These are phyloP conservation scores for fruit fly (Drosophila melanogaster) DNA, from an alignment of 1,140 invertebrate species.

Conservation along the genomic window DNA sequence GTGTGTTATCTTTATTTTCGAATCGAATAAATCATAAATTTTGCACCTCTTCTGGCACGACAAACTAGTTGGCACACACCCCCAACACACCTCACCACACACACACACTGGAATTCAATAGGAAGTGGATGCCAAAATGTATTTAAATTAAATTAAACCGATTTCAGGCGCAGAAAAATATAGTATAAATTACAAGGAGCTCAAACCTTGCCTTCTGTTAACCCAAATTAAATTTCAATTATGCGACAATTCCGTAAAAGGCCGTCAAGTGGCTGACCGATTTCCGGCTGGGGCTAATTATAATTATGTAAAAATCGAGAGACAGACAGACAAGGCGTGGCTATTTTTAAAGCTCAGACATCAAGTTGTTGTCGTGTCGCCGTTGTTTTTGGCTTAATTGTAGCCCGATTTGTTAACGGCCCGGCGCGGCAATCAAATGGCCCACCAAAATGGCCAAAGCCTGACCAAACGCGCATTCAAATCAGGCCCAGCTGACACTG, in stretches of 20 bases:
- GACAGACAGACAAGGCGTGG: slow-evolving; percentile 32
- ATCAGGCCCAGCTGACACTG: slow-evolving; percentile 61
- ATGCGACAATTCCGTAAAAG: slow-evolving; percentile 47
- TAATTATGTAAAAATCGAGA: slow-evolving; percentile 35
- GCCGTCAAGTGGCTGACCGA: slow-evolving; percentile 37
- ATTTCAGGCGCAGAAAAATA: neutral
- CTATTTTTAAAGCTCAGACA: slow-evolving; percentile 55
- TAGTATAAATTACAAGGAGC: too few relatives aligned
- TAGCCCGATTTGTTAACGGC: slow-evolving; percentile 74
- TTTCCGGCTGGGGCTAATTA: slow-evolving; percentile 54
- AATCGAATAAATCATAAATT: slow-evolving; percentile 52
- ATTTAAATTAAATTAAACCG: neutral
- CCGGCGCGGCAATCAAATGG: slow-evolving; percentile 62
- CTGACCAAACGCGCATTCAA: slow-evolving; percentile 73
- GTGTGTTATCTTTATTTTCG: slow-evolving; percentile 46
- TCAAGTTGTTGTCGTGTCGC: slow-evolving; percentile 40
- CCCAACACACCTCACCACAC: slow-evolving; percentile 1
- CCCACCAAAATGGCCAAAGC: slow-evolving; percentile 58
- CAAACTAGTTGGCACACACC: slow-evolving; percentile 14
- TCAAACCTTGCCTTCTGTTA: neutral
- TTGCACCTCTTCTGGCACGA: slow-evolving; percentile 48
- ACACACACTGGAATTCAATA: neutral
- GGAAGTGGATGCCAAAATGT: neutral
- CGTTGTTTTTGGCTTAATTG: slow-evolving; percentile 53
- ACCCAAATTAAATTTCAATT: slow-evolving; percentile 46